phyloP scores from a whole-genome alignment of 1,140 invertebrate species.

The Drosophila sulfurigaster region DNA sequence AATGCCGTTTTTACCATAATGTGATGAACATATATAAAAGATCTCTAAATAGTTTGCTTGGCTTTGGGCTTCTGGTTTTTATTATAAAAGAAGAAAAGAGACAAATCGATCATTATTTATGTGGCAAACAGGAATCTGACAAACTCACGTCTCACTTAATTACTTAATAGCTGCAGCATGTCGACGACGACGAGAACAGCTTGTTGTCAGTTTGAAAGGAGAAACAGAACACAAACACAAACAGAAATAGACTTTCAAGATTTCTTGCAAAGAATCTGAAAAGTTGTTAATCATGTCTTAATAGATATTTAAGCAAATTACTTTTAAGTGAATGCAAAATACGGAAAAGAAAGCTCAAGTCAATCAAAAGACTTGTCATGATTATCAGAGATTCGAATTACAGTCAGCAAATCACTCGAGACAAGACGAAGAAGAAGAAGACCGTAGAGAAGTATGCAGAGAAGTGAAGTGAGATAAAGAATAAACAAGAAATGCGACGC shows the following conservation, averaged over 20 bases:
- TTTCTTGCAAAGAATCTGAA: slow-evolving; percentile 3
- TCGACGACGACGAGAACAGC: neutral
- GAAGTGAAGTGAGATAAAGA: neutral
- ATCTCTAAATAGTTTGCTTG: slow-evolving; percentile 10
- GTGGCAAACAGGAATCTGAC: slow-evolving; percentile 11
- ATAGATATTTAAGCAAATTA: slow-evolving; percentile 26
- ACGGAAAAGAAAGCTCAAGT: slow-evolving; percentile 22
- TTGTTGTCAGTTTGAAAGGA: slow-evolving; percentile 1
- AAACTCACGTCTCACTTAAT: slow-evolving; percentile 23
- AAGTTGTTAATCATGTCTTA: slow-evolving; percentile 24
- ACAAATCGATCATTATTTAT: slow-evolving; percentile 22
- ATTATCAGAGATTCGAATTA: slow-evolving; percentile 17
- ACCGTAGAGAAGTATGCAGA: neutral
- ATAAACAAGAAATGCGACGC: slow-evolving; percentile 26
- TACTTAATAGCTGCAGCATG: slow-evolving; percentile 12
- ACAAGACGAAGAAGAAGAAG: neutral
- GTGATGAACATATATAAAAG: neutral
- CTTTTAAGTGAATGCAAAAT: slow-evolving; percentile 20
- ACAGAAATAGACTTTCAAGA: slow-evolving; percentile 11
- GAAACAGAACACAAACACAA: neutral
- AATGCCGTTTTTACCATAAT: slow-evolving; percentile 12
- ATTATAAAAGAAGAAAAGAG: slow-evolving; percentile 8
- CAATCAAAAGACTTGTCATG: slow-evolving; percentile 13
- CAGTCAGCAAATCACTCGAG: slow-evolving; percentile 3
- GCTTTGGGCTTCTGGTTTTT: slow-evolving; percentile 1